Base-by-base conservation (phyloP, 2,888 invertebrate genomes). In the Zhuqinia jingwanae region DNA sequence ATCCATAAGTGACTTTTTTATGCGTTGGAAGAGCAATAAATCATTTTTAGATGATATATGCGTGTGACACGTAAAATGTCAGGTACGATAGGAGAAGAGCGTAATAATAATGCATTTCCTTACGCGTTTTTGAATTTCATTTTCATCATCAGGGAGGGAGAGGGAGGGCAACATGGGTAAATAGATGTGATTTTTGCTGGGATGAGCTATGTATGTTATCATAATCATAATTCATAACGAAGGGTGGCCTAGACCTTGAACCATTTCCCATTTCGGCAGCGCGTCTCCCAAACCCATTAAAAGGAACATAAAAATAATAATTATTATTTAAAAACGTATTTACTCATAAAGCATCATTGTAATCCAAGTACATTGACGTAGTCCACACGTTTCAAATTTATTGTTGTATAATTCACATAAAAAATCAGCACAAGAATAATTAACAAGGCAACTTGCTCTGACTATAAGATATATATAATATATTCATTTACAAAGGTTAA, bases 1-100 rank as follows among this genome's bases (percentile, higher is more conserved):
- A 36, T 36, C 3, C 8, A 36, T 36, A 36, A 10, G 10, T 56
- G 56, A 30, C 13, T 15, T 22, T 17, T 27, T 30, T 53, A 56
- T 56, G 75, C 53, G 56, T 36, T 56, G 75, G 56, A 30, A 76
- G 56, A 76, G n/a, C 25, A 76, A 76, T 76, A 76, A 76, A 76
- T 76, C 75, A 76, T 76, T 56, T 2, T 58, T 30, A 15, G 60
- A 15, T 36, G 36, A 8, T 36, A 3, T 27, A n/a, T 65, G 20
- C 22, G 20, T 11, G 15, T 56, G 25, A 13, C 75, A 56, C 0
- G 75, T 27, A 53, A n/a, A 75, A 53, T 50, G 53, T 53, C 45
- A 45, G 5, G n/a, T 3, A 36, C 3, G 6, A 11, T n/a, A 36
- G 30, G 30, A 65, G n/a, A 42, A 68, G 60, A 65, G 10, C 60